Evolutionary conservation across 2,888 invertebrate genomes (phyloP).

Genomic region (Lycophotia porphyrea): DNA sequence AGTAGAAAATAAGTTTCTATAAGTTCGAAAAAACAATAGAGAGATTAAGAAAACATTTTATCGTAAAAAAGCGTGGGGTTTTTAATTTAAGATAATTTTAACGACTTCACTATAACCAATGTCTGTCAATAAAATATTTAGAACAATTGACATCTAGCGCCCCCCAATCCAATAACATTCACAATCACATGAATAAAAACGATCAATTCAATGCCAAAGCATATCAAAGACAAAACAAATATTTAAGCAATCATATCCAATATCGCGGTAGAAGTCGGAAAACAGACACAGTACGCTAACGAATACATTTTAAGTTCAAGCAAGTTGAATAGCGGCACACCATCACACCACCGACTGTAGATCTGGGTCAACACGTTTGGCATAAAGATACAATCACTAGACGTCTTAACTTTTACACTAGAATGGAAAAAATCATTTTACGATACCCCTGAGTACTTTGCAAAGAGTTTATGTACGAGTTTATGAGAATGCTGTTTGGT

Average conservation of each 20-base stretch:
- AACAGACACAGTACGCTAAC: constrained; percentile 58
- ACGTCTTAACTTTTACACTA: constrained; percentile 50
- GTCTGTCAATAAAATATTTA: too few relatives aligned
- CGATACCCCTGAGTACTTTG: constrained; percentile 20
- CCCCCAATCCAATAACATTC: constrained; percentile 14
- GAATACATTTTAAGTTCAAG: constrained; percentile 67
- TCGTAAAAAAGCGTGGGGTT: too few relatives aligned
- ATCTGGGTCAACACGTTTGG: constrained; percentile 73
- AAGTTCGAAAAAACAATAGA: too few relatives aligned
- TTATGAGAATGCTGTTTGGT: neutral
- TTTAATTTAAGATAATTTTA: too few relatives aligned
- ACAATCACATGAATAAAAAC: constrained; percentile 40
- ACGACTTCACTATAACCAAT: too few relatives aligned
- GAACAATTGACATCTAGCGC: too few relatives aligned
- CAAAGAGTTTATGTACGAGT: neutral
- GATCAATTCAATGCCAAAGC: constrained; percentile 37
- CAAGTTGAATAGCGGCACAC: constrained; percentile 58
- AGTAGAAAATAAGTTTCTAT: too few relatives aligned
- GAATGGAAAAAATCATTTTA: constrained; percentile 41
- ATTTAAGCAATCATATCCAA: constrained; percentile 57
- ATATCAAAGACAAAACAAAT: constrained; percentile 49
- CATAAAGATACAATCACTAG: constrained; percentile 62
- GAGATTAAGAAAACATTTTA: too few relatives aligned
- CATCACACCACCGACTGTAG: constrained; percentile 25
- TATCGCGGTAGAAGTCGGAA: constrained; percentile 55